Conservation (phyloP, 2,797 vertebrate genomes). For the Echiichthys vipera region DNA sequence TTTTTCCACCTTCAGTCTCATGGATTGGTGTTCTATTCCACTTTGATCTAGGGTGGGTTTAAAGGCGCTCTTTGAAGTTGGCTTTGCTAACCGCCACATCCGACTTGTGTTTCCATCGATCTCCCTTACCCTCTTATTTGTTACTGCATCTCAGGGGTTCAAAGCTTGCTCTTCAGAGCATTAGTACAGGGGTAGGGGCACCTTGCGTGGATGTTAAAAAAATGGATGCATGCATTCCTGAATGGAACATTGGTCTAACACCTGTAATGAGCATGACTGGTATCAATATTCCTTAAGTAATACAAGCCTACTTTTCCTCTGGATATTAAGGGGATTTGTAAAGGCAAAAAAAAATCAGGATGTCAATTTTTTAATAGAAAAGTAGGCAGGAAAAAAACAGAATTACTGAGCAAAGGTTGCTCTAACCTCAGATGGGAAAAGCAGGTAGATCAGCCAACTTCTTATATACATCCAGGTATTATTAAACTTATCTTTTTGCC, state of each 20-base stretch:
- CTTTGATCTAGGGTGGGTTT: conserved; percentile 85
- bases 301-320: conserved; percentile 18
- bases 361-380: conserved; percentile 23
- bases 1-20: conserved; percentile 75
- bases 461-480: neutral
- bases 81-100: conserved; percentile 85
- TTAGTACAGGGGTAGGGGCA: conserved; percentile 54
- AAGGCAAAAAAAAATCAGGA: neutral
- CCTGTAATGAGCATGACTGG: conserved; percentile 18
- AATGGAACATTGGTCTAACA: conserved; percentile 43
- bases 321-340: conserved; percentile 34
- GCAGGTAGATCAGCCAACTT: neutral
- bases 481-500: conserved; percentile 10
- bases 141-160: conserved; percentile 79
- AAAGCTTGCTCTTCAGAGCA: conserved; percentile 76
- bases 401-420: neutral
- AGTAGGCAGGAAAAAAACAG: neutral
- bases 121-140: conserved; percentile 80
- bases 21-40: conserved; percentile 79
- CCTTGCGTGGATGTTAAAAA: conserved; percentile 46
- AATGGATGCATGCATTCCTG: conserved; percentile 39
- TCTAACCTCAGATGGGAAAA: conserved; percentile 4
- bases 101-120: conserved; percentile 86
- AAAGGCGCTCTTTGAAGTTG: conserved; percentile 85
- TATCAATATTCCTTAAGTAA: conserved; percentile 52